Conservation (phyloP, 37 sponge, comb jelly and placozoan genomes). For the Oopsacas minuta region DNA sequence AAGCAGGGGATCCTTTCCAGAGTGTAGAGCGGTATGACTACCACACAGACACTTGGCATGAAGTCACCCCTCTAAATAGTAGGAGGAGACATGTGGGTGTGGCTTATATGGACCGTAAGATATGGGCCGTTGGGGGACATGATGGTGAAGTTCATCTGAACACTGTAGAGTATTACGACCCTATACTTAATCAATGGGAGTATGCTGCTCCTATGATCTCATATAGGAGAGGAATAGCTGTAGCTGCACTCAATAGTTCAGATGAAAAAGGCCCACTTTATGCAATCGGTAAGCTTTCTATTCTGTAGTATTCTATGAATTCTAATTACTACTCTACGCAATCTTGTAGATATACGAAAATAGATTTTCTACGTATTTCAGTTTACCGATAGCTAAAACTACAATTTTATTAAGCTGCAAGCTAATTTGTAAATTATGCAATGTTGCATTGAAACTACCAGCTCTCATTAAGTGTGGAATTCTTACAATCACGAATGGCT, state of each 20-base stretch:
- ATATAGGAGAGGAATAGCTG: conserved; percentile 71
- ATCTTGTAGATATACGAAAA: neutral
- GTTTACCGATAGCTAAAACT: too few species aligned
- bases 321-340: neutral
- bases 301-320: neutral
- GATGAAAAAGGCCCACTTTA: conserved; percentile 65
- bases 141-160: conserved; percentile 67
- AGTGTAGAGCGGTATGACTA: conserved; percentile 87
- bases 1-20: conserved; percentile 62
- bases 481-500: neutral
- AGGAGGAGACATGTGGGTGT: conserved; percentile 84
- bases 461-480: neutral
- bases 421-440: neutral
- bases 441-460: neutral
- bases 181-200: conserved; percentile 42
- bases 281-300: conserved; percentile 25
- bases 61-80: conserved; percentile 38
- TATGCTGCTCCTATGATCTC: conserved; percentile 59
- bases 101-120: conserved; percentile 45
- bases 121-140: conserved; percentile 86
- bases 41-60: conserved; percentile 65
- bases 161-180: conserved; percentile 76
- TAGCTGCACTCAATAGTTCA: conserved; percentile 36
- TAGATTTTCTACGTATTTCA: too few species aligned
- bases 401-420: neutral